Conservation (phyloP, 2,797 vertebrate species). For the Halcyon chelicuti region DNA sequence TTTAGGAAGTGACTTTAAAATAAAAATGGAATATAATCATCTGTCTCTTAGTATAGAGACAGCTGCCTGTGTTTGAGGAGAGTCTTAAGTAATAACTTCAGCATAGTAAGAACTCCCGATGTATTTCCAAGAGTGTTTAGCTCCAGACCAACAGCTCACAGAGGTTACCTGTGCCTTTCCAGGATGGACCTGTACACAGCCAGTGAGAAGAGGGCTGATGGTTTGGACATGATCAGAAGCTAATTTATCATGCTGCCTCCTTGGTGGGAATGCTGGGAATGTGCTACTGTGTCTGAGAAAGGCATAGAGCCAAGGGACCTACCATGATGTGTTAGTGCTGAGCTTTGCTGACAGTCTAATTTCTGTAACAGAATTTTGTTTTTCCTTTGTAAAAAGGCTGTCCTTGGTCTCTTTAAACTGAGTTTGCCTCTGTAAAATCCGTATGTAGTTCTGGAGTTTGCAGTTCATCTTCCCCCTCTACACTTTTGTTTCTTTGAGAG, state of each 20-base stretch:
- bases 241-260: not conserved
- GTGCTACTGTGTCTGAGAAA: not conserved
- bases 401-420: not conserved
- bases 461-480: not conserved
- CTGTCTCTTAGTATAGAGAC: not conserved
- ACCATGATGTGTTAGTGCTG: not conserved
- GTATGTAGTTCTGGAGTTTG: not conserved
- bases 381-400: not conserved
- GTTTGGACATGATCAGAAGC: not conserved
- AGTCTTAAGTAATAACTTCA: not conserved
- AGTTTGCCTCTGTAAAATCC: not conserved
- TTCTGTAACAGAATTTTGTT: not conserved
- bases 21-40: not conserved
- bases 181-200: not conserved
- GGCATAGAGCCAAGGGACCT: not conserved
- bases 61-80: not conserved
- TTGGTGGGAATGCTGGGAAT: not conserved
- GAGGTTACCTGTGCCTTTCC: not conserved
- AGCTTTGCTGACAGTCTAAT: not conserved
- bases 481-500: not conserved
- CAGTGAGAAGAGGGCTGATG: not conserved
- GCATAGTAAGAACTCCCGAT: not conserved
- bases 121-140: not conserved
- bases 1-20: not conserved
- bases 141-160: not conserved